Evolutionary conservation across 2,113 vertebrate species (phyloP).

Genomic region (Mesoclemmys tuberculata): DNA sequence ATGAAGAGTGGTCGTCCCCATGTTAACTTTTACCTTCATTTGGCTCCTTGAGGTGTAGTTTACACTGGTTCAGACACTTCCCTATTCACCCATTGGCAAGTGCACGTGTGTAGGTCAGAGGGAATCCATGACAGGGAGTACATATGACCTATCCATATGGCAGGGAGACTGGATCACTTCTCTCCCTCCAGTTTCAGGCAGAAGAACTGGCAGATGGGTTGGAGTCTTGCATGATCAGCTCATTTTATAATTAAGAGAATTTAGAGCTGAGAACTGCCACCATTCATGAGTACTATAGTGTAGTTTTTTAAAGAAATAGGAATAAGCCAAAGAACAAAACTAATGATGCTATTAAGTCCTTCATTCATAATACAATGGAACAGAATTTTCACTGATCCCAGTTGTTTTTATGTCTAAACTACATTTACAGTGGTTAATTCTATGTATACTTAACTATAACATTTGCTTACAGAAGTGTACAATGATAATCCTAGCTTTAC

Average conservation of each 20-base stretch:
- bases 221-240: not conserved
- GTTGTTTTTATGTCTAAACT: accelerated
- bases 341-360: not conserved
- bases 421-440: not conserved
- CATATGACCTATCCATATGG: not conserved
- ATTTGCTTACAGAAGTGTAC: not conserved
- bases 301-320: not conserved
- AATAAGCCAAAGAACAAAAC: not conserved
- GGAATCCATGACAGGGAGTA: not conserved
- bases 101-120: not conserved
- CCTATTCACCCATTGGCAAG: not conserved
- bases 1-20: not conserved
- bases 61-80: not conserved
- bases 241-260: not conserved
- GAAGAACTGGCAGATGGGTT: not conserved
- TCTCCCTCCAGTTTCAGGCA: not conserved
- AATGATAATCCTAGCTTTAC: not conserved
- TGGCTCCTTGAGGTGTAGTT: not conserved
- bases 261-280: not conserved
- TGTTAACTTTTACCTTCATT: not conserved
- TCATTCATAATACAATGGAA: not conserved
- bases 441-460: not conserved
- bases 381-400: not conserved
- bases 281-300: not conserved
- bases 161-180: not conserved